Evolutionary conservation across 2,113 vertebrate species (phyloP).

Genomic region (Eretmochelys imbricata): DNA sequence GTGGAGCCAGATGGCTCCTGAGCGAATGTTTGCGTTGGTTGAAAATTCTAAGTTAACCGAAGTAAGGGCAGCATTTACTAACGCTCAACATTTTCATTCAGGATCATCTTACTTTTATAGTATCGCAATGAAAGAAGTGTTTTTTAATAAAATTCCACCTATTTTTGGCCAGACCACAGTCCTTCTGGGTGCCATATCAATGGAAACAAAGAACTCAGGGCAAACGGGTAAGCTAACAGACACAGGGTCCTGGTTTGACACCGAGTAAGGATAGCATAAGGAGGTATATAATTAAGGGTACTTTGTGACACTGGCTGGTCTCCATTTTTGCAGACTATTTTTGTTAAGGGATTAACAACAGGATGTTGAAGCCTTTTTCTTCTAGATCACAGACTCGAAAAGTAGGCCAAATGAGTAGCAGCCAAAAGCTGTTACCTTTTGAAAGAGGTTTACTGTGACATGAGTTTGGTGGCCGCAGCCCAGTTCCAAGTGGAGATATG

Average conservation of each 20-base stretch:
- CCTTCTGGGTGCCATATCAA: neutral
- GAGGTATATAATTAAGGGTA: neutral
- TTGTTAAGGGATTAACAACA: neutral
- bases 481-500: neutral
- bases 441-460: neutral
- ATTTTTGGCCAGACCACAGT: neutral
- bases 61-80: neutral
- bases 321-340: neutral
- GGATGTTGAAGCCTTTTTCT: neutral
- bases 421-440: neutral
- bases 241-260: neutral
- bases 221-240: neutral
- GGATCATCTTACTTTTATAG: neutral
- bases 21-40: neutral
- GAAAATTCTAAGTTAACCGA: neutral
- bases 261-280: neutral
- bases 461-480: neutral
- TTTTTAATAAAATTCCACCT: neutral
- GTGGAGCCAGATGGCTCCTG: neutral
- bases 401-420: neutral
- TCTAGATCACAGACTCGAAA: neutral
- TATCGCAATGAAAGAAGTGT: neutral
- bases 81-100: neutral
- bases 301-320: neutral
- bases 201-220: neutral